Conservation (phyloP, 1,140 invertebrate species). For the Spodoptera litura region DNA sequence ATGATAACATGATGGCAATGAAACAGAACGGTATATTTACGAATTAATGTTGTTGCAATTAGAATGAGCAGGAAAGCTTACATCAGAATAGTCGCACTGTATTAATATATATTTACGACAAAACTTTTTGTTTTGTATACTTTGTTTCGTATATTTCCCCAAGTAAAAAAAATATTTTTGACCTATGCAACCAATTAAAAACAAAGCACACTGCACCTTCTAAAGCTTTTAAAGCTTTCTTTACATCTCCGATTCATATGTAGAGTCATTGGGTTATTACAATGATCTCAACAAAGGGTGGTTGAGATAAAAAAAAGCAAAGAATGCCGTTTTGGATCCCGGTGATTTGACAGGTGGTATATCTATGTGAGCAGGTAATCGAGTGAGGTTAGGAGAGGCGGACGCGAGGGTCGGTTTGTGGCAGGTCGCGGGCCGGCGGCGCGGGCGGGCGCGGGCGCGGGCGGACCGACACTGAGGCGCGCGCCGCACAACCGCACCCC, state of each 20-base stretch:
- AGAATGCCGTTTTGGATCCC: conserved; percentile 14
- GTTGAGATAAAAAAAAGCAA: conserved; percentile 33
- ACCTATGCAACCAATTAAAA: conserved; percentile 21
- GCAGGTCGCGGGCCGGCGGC: conserved; percentile 69
- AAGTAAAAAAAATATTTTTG: background rate
- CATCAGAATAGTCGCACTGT: no score
- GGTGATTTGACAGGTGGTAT: conserved; percentile 67
- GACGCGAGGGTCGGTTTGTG: conserved; percentile 55
- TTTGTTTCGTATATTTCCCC: no score
- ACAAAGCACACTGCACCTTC: conserved; percentile 35
- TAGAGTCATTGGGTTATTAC: conserved; percentile 10
- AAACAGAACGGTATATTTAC: no score
- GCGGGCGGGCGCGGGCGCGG: conserved; percentile 77
- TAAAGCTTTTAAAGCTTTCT: conserved; percentile 12
- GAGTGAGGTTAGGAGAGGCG: conserved; percentile 73
- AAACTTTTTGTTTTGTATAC: no score
- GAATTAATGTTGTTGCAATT: no score
- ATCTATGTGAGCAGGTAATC: conserved; percentile 63
- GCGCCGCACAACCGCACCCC: conserved; percentile 69
- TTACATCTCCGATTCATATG: background rate
- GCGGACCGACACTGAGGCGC: conserved; percentile 80
- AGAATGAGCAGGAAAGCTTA: no score
- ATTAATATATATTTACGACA: no score
- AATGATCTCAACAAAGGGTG: conserved; percentile 11
- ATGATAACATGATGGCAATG: no score